Conservation (phyloP, 2,113 vertebrate genomes). For the Micronisus gabar region DNA sequence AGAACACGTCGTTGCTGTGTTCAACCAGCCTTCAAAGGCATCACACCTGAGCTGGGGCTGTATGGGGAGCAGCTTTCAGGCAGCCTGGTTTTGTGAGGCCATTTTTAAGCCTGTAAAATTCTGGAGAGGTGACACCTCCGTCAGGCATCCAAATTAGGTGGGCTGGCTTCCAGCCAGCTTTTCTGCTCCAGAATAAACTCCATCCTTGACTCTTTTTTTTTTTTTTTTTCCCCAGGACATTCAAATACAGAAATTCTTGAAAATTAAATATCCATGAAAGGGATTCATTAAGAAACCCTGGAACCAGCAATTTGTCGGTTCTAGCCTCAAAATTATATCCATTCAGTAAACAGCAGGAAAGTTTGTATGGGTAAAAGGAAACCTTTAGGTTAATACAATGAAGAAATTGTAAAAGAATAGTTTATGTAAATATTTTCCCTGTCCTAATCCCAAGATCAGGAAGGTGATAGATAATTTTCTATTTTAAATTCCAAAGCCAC, state of each 20-base stretch:
- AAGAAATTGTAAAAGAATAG: slow-evolving; percentile 20
- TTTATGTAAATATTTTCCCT: neutral
- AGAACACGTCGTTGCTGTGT: fast-evolving
- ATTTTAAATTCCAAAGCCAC: neutral
- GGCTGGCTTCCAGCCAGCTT: slow-evolving; percentile 9
- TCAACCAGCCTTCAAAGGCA: neutral
- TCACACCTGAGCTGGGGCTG: neutral
- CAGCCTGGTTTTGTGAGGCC: neutral
- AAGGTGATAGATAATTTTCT: neutral
- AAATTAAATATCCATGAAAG: slow-evolving; percentile 30
- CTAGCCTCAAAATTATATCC: neutral
- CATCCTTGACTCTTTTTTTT: neutral
- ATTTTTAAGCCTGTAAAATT: neutral
- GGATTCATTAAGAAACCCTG: slow-evolving; percentile 18
- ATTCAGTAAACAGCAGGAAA: neutral
- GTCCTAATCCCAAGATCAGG: neutral
- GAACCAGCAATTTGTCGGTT: slow-evolving; percentile 1
- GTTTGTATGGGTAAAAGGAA: neutral
- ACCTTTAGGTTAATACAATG: neutral
- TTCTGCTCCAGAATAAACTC: slow-evolving; percentile 34
- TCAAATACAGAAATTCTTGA: slow-evolving; percentile 4
- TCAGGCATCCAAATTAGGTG: slow-evolving; percentile 27
- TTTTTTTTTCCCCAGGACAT: neutral
- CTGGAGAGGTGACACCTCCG: neutral
- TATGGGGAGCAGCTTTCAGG: fast-evolving